These are phyloP conservation scores for Acanthornis magna DNA, from an alignment of 2,797 vertebrate species.

Conservation along the genomic window DNA sequence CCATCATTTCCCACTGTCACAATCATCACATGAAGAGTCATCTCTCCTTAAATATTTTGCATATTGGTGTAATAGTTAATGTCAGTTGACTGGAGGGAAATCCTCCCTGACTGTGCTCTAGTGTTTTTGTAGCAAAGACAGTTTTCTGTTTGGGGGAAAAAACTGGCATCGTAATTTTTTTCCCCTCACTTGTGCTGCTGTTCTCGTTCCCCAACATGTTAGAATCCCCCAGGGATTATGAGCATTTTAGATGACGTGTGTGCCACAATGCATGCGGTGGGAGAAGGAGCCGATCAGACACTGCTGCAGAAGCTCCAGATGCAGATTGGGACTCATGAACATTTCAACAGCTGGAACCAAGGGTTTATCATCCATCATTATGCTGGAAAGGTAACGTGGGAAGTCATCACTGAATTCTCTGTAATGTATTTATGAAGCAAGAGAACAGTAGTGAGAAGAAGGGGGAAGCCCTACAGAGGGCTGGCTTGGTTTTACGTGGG, in stretches of 20 bases:
- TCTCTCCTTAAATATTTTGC: background rate
- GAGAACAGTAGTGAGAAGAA: background rate
- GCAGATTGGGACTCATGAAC: constrained; percentile 93
- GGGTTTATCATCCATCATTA: constrained; percentile 99
- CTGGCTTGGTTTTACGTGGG: background rate
- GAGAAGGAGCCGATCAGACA: constrained; percentile 95
- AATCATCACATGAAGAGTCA: background rate
- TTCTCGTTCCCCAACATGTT: background rate
- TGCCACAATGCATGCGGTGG: constrained; percentile 97
- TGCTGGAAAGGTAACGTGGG: constrained; percentile 87
- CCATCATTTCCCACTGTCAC: background rate
- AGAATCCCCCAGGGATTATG: constrained; percentile 98
- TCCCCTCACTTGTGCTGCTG: background rate
- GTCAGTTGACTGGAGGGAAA: background rate
- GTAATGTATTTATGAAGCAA: background rate
- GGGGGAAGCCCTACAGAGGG: background rate
- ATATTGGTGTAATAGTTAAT: background rate
- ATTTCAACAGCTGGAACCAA: constrained; percentile 99
- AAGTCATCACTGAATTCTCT: background rate
- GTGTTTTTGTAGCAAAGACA: background rate
- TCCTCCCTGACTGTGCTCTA: background rate
- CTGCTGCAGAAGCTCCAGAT: constrained; percentile 95
- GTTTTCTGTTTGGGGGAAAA: background rate
- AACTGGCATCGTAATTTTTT: too few relatives aligned
- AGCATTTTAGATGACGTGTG: constrained; percentile 97